Base-by-base conservation (phyloP, 2,797 vertebrate genomes). In the Ispidina lecontei region DNA sequence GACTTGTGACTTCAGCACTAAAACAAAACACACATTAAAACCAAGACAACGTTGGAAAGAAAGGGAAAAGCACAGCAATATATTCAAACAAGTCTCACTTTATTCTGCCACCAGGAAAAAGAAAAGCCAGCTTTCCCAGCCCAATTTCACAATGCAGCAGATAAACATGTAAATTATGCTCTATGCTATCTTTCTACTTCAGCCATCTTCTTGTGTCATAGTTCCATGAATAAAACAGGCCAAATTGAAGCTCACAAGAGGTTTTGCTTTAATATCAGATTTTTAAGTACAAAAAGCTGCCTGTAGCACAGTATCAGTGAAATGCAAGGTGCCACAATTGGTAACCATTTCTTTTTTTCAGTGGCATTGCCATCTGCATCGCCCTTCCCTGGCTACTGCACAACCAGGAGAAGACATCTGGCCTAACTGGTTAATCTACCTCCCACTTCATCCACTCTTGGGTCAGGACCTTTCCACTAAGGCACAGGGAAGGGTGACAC, bases 71-170 rank as follows among this genome's bases (percentile, higher is more conserved):
- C 31, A 37, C 3, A 16, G 19, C 18, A 31, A 33, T 21, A 10
- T 35, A 58, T 71, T 72, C 33, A 56, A 54, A 16, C 15, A 14
- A 83, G 49, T 80, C 43, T 82, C 52, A 63, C 8, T 12, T 26
- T 65, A 17, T 35, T 72, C 26, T 23, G 19, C 43, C 39, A 91
- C 18, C 5, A 31, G 12, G 26, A 54, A 51, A 62, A 60, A 43
- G 62, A 60, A 43, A 2, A 3, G 58, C 31, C 11, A 71, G 19
- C 21, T 84, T 73, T 60, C 44, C 46, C 68, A 37, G 19, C 20
- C 20, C 0, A 0, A 51, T 14, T 49, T 75, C 41, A 55, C n/a
- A 72, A 47, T 11, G 25, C 35, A 79, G 26, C 31, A 76, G 8
- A 51, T 23, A 20, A 47, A 9, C 15, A 19, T 4, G 7, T 60